Base-by-base conservation (phyloP, 2,797 vertebrate genomes). In the Melanitta fusca region DNA sequence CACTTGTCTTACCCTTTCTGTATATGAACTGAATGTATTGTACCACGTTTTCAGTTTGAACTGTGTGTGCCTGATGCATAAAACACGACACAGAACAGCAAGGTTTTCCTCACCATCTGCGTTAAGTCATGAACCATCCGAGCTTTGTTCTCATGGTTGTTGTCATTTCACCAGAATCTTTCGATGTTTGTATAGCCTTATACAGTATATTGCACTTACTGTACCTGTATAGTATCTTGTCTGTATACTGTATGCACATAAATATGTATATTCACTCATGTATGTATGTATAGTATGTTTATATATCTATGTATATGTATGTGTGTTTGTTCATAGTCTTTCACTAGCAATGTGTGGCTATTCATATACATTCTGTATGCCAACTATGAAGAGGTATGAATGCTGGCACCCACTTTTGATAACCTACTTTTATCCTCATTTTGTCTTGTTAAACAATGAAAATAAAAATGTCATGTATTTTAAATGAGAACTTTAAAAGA, bases 391-490 rank as follows among this genome's bases (percentile, higher is more conserved):
- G 32, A 87, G 27, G 87, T 93, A 89, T 85, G 96, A 88, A 94
- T 96, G 88, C 89, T 96, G 97, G 88, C 87, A 86, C 30, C 77
- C 81, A 78, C 66, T 96, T 97, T 94, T 96, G 87, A 93, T 96
- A 97, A 91, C 68, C 85, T 74, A 83, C 85, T 93, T 96, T 97
- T 97, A 72, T 66, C 84, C 89, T 95, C 93, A 95, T 88, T 97
- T 92, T 95, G 92, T 96, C 94, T 80, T 97, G 90, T 97, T 95
- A 71, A 95, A 91, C 83, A 62, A 96, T 87, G 80, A 81, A 97
- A 97, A 97, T 96, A 92, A 96, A 95, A 96, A 84, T n/a, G 1
- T 95, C 79, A 61, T 91, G 89, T 96, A 97, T 97, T 97, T 97
- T 97, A 96, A 97, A 96, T 96, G 88, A 96, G 39, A 75, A 79